Base-by-base conservation (phyloP, 2,888 invertebrate genomes). In the Chrysotoxum bicinctum region DNA sequence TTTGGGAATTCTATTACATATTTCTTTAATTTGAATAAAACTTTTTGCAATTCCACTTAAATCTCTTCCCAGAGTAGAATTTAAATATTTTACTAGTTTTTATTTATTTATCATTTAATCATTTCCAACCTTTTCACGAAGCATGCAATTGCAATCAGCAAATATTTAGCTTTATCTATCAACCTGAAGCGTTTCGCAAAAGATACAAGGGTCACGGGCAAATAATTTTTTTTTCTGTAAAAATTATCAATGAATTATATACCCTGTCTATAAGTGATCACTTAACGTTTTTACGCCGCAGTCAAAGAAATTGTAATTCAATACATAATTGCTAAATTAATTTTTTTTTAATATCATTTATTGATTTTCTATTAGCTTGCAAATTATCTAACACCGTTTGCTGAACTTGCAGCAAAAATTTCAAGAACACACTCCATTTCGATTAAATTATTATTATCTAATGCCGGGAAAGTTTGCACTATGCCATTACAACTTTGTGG, bases 231-330 rank as follows among this genome's bases (percentile, higher is more conserved):
- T 9, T 40, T 3, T 62, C 12, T 23, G 26, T 32, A 30, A 10
- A 30, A 64, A 45, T 45, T 58, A 64, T 64, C 45, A 64, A 64
- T 64, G 43, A 62, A 62, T 56, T 12, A 8, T 30, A 16, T n/a
- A 8, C 16, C 1, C 40, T 9, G 12, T 21, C 2, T 21, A 35
- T 70, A 73, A 62, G 68, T 77, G 62, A 50, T 52, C 54, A 52
- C 40, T 30, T 56, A 64, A 16, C 19, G 32, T 35, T 73, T 37
- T 78, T 64, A 43, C 78, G 78, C 66, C 45, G 66, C 54, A 45
- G 52, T 23, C 48, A 48, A 12, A 43, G 70, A 73, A 73, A 37
- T 78, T n/a, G 21, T 16, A 73, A 45, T 54, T 48, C 54, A 45
- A 62, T 62, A 19, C 45, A 64, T 64, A 45, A 45, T 64, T 45